Evolutionary conservation across 2,113 vertebrate genomes (phyloP).

Genomic region (Phalacrocorax pelagicus): DNA sequence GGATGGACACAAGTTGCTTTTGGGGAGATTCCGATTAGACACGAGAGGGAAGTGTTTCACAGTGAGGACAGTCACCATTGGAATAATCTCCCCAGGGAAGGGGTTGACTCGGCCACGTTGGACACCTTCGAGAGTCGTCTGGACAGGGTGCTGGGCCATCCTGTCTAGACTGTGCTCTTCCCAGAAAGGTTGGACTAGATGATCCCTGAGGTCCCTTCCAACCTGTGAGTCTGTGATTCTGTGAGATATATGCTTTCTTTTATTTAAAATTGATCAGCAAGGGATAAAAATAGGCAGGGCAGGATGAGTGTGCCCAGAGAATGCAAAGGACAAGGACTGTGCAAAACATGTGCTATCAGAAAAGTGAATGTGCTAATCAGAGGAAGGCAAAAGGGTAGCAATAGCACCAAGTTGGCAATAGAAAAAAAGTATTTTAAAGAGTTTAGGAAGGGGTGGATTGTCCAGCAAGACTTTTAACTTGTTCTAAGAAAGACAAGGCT

Average conservation of each 20-base stretch:
- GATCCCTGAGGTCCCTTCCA: too few species aligned
- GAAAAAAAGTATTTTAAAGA: neutral
- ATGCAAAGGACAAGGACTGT: neutral
- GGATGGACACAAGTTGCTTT: too few species aligned
- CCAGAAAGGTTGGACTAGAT: too few species aligned
- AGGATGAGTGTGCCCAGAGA: neutral
- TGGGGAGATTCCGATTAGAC: too few species aligned
- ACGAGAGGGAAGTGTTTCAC: too few species aligned
- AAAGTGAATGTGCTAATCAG: neutral
- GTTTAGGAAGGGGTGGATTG: neutral
- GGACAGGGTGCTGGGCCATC: too few species aligned
- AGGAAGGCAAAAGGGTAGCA: neutral
- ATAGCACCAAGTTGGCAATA: fast-evolving
- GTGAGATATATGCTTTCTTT: neutral
- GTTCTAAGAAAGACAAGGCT: neutral
- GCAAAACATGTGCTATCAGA: neutral
- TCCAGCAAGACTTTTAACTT: neutral
- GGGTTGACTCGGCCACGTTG: too few species aligned
- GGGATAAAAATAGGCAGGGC: neutral
- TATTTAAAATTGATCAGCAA: neutral
- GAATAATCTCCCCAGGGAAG: too few species aligned
- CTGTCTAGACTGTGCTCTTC: too few species aligned
- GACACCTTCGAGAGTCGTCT: too few species aligned
- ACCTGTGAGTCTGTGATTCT: too few species aligned
- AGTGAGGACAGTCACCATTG: too few species aligned